These are phyloP conservation scores for honey bee (Apis mellifera) DNA, from an alignment of 1,140 invertebrate genomes.

Conservation along the genomic window DNA sequence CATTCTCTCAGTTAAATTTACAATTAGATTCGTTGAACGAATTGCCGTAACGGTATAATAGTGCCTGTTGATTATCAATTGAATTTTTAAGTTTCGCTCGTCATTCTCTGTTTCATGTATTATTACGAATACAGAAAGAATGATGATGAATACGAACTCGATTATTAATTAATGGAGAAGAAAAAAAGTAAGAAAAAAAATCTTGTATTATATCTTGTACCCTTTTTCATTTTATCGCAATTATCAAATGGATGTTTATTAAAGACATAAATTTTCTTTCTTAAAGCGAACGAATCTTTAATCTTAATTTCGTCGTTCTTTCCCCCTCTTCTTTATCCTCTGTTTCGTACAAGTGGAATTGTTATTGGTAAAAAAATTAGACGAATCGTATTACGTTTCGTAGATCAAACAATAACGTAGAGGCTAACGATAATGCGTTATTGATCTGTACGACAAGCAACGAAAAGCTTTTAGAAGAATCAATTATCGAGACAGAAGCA, in stretches of 20 bases:
- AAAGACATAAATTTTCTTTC: too few species aligned
- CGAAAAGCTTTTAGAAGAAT: neutral
- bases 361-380: neutral
- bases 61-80: slow-evolving; percentile 24
- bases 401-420: neutral
- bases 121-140: too few species aligned
- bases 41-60: neutral
- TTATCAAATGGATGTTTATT: too few species aligned
- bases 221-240: too few species aligned
- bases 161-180: too few species aligned
- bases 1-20: slow-evolving; percentile 30
- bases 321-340: neutral
- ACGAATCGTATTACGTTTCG: neutral
- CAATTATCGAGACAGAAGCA: neutral
- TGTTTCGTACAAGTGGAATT: too few species aligned
- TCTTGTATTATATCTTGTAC: too few species aligned
- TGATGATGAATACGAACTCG: too few species aligned
- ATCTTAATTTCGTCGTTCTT: neutral
- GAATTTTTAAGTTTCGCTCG: neutral
- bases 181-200: too few species aligned
- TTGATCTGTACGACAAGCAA: neutral
- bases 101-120: too few species aligned
- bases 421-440: neutral
- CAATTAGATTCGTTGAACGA: slow-evolving; percentile 29
- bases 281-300: too few species aligned